phyloP scores from a whole-genome alignment of 2,797 vertebrate species.

The Synaphobranchus kaupii region DNA sequence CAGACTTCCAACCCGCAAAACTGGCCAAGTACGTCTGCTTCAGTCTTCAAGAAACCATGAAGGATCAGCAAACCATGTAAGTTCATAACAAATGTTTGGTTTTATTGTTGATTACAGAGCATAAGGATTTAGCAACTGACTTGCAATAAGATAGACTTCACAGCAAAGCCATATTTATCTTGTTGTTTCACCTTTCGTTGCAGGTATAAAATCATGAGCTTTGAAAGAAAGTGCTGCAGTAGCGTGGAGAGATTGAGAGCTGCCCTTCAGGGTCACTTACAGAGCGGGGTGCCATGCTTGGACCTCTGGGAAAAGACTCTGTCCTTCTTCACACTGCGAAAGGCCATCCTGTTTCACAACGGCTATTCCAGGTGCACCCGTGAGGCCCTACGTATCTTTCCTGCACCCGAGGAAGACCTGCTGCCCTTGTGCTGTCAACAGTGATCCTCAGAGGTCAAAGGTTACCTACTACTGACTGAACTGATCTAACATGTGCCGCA shows the following conservation, averaged over 20 bases:
- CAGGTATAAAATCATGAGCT: constrained; percentile 60
- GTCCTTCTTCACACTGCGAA: constrained; percentile 67
- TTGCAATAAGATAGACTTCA: neutral
- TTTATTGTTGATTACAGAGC: neutral
- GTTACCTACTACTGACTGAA: neutral
- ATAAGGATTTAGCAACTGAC: neutral
- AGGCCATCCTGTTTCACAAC: constrained; percentile 62
- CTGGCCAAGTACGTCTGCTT: constrained; percentile 38
- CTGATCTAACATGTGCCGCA: neutral
- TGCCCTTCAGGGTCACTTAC: constrained; percentile 58
- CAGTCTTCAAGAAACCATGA: constrained; percentile 56
- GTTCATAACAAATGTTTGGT: constrained; percentile 24
- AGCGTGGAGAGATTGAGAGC: constrained; percentile 56
- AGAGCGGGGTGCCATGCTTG: constrained; percentile 49
- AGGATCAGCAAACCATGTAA: constrained; percentile 69
- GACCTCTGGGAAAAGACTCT: constrained; percentile 69
- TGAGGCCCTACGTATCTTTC: constrained; percentile 62
- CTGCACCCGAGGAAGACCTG: constrained; percentile 63
- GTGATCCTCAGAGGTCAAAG: constrained; percentile 36
- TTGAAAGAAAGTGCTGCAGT: constrained; percentile 70
- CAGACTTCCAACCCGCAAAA: neutral
- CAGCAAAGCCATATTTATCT: neutral
- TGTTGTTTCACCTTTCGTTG: constrained; percentile 1
- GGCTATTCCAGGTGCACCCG: constrained; percentile 68
- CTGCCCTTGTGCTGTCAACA: constrained; percentile 62